These are phyloP conservation scores for Blastobasis adustella DNA, from an alignment of 2,888 invertebrate species.

Conservation along the genomic window DNA sequence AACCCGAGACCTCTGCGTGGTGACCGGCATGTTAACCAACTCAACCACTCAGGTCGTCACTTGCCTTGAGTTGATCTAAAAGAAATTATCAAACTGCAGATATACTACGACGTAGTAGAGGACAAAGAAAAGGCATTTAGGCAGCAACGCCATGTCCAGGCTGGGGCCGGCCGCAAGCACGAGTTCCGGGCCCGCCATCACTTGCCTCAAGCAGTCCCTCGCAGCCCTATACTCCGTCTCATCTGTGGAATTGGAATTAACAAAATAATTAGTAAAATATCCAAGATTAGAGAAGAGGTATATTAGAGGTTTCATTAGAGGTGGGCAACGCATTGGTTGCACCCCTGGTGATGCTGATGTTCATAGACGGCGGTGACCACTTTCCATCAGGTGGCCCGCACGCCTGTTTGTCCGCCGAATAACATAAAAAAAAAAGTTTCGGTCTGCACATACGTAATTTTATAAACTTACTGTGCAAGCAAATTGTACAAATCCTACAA, in stretches of 20 bases:
- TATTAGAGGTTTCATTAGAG: too few relatives aligned
- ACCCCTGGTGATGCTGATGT: too few relatives aligned
- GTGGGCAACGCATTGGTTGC: too few relatives aligned
- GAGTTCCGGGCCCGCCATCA: conserved; percentile 24
- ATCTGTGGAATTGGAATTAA: conserved; percentile 16
- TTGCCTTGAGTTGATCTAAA: conserved; percentile 20
- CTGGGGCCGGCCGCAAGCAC: conserved; percentile 27
- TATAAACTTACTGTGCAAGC: neutral
- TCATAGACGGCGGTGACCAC: too few relatives aligned
- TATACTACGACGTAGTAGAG: conserved; percentile 39
- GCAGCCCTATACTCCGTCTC: conserved; percentile 23
- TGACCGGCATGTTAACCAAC: too few relatives aligned
- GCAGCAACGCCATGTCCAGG: conserved; percentile 39
- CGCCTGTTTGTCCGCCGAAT: too few relatives aligned
- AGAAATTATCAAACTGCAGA: conserved; percentile 38
- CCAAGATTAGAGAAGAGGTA: too few relatives aligned
- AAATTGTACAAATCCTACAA: too few relatives aligned
- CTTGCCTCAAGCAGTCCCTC: conserved; percentile 29
- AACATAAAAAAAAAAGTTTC: too few relatives aligned
- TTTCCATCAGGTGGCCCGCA: too few relatives aligned
- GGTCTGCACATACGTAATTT: neutral
- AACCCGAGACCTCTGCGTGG: too few relatives aligned
- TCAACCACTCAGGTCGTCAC: too few relatives aligned
- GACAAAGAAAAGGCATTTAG: conserved; percentile 31
- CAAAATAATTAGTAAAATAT: neutral